phyloP scores from a whole-genome alignment of 2,113 vertebrate genomes.

The Tetrax tetrax region DNA sequence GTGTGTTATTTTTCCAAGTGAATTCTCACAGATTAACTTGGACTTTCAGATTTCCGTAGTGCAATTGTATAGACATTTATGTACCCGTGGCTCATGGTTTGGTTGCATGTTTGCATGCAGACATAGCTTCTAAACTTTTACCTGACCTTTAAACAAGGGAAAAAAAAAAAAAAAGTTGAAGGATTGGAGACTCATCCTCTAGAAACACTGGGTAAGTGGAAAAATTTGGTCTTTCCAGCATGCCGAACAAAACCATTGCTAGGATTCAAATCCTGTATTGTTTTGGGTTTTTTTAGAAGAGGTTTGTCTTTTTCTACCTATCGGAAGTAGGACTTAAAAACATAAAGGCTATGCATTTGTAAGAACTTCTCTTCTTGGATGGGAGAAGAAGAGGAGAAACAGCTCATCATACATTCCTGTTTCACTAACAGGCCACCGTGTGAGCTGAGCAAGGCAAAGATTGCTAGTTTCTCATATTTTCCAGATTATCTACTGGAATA shows the following conservation, averaged over 20 bases:
- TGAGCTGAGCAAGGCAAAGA: background rate
- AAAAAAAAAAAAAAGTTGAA: background rate
- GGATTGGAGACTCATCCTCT: fast-evolving
- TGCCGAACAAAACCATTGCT: background rate
- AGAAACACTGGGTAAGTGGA: background rate
- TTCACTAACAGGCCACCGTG: background rate
- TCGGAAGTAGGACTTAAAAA: background rate
- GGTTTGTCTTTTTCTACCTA: background rate
- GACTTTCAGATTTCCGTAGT: background rate
- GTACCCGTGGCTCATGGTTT: background rate
- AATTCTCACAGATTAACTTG: background rate
- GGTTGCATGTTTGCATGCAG: background rate
- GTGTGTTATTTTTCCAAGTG: background rate
- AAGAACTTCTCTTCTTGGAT: background rate
- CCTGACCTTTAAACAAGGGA: background rate
- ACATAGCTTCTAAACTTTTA: background rate
- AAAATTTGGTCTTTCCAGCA: background rate
- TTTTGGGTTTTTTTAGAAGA: background rate
- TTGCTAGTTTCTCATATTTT: background rate
- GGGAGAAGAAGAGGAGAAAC: background rate
- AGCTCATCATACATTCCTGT: background rate
- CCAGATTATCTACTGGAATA: background rate
- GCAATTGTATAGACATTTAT: background rate
- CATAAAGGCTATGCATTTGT: background rate
- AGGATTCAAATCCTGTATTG: background rate